These are phyloP conservation scores for Aphodius sticticus DNA, from an alignment of 2,888 invertebrate genomes.

Conservation along the genomic window DNA sequence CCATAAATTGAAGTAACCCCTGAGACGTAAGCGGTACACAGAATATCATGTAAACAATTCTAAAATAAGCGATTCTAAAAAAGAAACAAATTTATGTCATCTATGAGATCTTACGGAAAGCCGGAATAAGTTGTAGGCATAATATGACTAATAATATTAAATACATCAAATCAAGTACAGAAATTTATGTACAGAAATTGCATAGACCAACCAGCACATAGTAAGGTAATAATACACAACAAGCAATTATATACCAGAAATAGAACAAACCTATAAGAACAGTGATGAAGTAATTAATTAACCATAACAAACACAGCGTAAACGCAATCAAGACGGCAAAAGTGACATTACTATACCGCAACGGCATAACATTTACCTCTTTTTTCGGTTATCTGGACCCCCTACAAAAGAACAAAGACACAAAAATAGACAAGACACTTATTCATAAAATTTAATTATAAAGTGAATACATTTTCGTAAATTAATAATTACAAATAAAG, in stretches of 20 bases:
- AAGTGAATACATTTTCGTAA: slow-evolving; percentile 35
- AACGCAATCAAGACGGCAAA: neutral
- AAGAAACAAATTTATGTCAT: neutral
- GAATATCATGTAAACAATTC: neutral
- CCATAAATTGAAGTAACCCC: neutral
- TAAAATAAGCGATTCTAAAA: too few species aligned
- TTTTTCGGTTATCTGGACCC: slow-evolving; percentile 5
- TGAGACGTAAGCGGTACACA: neutral
- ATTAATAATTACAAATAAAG: slow-evolving; percentile 32
- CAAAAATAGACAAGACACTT: slow-evolving; percentile 38
- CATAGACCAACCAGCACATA: neutral
- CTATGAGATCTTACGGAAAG: neutral
- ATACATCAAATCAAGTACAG: neutral
- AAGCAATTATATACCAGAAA: neutral
- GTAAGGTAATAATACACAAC: neutral
- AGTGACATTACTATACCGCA: neutral
- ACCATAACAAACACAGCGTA: neutral
- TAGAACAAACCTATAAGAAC: neutral
- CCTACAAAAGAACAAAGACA: slow-evolving; percentile 27
- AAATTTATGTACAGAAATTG: neutral
- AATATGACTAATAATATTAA: neutral
- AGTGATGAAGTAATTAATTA: slow-evolving; percentile 20
- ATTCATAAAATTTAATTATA: slow-evolving; percentile 38
- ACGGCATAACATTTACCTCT: neutral
- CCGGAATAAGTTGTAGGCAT: neutral